Base-by-base conservation (phyloP, 2,888 invertebrate species). In the Hyposoter didymator region DNA sequence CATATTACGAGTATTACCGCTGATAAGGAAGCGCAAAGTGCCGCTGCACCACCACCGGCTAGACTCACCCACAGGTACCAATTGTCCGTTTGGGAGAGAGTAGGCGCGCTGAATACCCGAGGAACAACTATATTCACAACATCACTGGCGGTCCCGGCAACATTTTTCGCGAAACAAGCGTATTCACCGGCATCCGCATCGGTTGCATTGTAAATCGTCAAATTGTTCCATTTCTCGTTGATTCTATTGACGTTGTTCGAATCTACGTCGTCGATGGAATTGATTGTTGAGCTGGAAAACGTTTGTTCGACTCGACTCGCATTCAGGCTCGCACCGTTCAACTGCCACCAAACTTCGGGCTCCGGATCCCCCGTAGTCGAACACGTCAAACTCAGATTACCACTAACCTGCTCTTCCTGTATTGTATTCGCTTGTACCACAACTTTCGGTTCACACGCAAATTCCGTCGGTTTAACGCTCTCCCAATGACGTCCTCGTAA, bases 141-240 rank as follows among this genome's bases (percentile, higher is more conserved):
- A 82, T 95, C 95, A 22, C 94, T 94, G 0, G 94, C 94, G 1
- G 93, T 91, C 0, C 95, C 96, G 7, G 93, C 94, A 35, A 95
- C 92, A 94, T 97, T 98, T 90, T 95, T 96, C 0, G 97, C 97
- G 89, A 95, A 95, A 93, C 98, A 98, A 79, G 97, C 96, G 94
- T 98, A 98, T 89, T 97, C 97, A 2, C 98, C 98, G 1, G 97
- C 96, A 92, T 98, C 97, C 70, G 96, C 95, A 91, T 97, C 97
- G 88, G 97, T 97, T 88, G 97, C 96, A 93, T 98, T 97, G 89
- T 95, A 96, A 86, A 98, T 96, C 82, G 97, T 98, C 86, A 98
- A 95, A 92, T 97, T 98, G 89, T 96, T 96, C 97, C 98, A 98
- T 92, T 95, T 95, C 92, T 95, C 91, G 22, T 79, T 74, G 32